Conservation (phyloP, 2,888 invertebrate species). For the Dromius quadrimaculatus region DNA sequence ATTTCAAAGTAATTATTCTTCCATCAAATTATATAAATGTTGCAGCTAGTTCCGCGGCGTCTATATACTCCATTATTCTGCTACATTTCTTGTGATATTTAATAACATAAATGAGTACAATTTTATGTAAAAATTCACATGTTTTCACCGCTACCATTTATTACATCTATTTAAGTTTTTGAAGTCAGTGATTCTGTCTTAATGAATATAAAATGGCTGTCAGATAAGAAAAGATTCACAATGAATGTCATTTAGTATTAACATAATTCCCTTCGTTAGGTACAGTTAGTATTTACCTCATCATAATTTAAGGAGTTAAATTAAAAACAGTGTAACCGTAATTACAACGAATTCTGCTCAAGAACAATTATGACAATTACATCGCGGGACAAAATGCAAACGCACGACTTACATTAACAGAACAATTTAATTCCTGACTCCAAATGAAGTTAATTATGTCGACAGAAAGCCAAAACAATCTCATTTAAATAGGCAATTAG, state of each 20-base stretch:
- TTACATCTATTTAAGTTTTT: constrained; percentile 8
- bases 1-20: constrained; percentile 14
- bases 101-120: constrained; percentile 3
- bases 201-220: constrained; percentile 41
- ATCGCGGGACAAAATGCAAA: constrained; percentile 33
- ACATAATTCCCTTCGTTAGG: constrained; percentile 38
- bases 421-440: constrained; percentile 43
- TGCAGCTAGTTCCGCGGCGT: neutral
- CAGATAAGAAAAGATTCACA: constrained; percentile 25
- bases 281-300: constrained; percentile 49
- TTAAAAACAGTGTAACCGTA: constrained; percentile 50
- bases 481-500: constrained; percentile 46
- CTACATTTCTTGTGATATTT: constrained; percentile 6
- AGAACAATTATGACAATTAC: constrained; percentile 25
- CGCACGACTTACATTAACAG: constrained; percentile 48
- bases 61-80: constrained; percentile 4
- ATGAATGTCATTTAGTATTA: constrained; percentile 29
- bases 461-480: constrained; percentile 44
- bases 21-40: constrained; percentile 13
- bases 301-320: constrained; percentile 50
- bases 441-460: constrained; percentile 43
- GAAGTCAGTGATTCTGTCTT: neutral
- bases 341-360: constrained; percentile 38
- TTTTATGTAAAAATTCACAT: constrained; percentile 22
- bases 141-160: neutral